Percentiles rank a stretch among this genome's conserved stretches.
Evolutionary conservation across 2,888 invertebrate species (phyloP).

Genomic region (Chrysolina oricalcia): DNA sequence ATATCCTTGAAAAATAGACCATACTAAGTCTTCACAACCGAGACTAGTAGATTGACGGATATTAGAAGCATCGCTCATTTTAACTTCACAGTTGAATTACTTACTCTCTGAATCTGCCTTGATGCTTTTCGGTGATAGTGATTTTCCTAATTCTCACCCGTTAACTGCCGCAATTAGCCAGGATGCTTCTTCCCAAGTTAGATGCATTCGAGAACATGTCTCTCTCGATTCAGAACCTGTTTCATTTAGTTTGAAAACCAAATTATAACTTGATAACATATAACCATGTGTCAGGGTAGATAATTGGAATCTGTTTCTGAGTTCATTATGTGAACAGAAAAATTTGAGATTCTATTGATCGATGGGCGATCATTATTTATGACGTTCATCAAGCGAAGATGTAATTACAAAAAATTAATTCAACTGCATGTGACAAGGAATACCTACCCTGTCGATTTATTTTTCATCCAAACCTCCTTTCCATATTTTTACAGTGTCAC

Average conservation of each 20-base stretch:
- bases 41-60: too few species aligned
- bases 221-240: conserved; percentile 24
- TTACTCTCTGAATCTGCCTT: background rate
- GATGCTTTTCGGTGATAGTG: conserved; percentile 1
- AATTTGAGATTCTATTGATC: too few species aligned
- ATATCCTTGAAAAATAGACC: too few species aligned
- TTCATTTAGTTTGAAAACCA: conserved; percentile 16
- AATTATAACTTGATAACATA: conserved; percentile 31
- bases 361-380: too few species aligned
- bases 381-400: too few species aligned
- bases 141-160: background rate
- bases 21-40: too few species aligned
- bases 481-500: too few species aligned
- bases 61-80: background rate
- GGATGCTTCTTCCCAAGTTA: conserved; percentile 1
- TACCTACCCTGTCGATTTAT: too few species aligned
- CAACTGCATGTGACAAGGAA: too few species aligned
- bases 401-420: too few species aligned
- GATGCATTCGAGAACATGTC: conserved; percentile 22
- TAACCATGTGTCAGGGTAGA: background rate
- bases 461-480: too few species aligned
- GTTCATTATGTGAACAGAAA: background rate
- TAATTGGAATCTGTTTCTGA: conserved; percentile 17
- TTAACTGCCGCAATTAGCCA: conserved; percentile 1
- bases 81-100: background rate